Percentiles rank a stretch among this genome's conserved stretches.
Conservation (phyloP, 2,888 invertebrate species). For the Brachylomia viminalis region DNA sequence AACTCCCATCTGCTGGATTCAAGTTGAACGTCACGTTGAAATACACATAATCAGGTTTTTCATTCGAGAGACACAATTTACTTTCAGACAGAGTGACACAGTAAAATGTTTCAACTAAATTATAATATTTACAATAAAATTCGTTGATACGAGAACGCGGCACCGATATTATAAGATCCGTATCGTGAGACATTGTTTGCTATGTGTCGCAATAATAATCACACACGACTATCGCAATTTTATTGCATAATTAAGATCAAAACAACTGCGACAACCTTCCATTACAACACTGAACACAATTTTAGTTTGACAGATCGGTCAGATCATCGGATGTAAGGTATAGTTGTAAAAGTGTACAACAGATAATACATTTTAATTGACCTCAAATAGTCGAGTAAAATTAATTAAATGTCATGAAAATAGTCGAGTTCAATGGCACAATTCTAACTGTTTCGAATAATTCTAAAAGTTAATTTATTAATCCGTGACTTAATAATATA, state of each 20-base stretch:
- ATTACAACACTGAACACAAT: conserved; percentile 64
- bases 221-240: conserved; percentile 76
- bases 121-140: conserved; percentile 86
- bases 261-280: conserved; percentile 75
- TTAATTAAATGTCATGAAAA: neutral
- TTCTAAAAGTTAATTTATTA: neutral
- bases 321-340: neutral
- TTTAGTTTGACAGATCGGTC: conserved; percentile 7
- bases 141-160: conserved; percentile 85
- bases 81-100: conserved; percentile 87
- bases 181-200: conserved; percentile 86
- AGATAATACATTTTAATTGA: neutral
- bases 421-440: neutral
- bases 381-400: neutral
- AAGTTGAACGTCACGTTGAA: conserved; percentile 86
- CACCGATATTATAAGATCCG: conserved; percentile 84
- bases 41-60: conserved; percentile 83
- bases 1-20: conserved; percentile 84
- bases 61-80: conserved; percentile 79
- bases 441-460: neutral
- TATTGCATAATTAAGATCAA: conserved; percentile 85
- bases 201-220: conserved; percentile 72
- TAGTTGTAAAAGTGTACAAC: neutral
- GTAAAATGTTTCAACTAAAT: conserved; percentile 89
- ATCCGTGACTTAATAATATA: neutral